phyloP scores from a whole-genome alignment of 2,888 invertebrate species.

The Prosopocoilus inquinatus region DNA sequence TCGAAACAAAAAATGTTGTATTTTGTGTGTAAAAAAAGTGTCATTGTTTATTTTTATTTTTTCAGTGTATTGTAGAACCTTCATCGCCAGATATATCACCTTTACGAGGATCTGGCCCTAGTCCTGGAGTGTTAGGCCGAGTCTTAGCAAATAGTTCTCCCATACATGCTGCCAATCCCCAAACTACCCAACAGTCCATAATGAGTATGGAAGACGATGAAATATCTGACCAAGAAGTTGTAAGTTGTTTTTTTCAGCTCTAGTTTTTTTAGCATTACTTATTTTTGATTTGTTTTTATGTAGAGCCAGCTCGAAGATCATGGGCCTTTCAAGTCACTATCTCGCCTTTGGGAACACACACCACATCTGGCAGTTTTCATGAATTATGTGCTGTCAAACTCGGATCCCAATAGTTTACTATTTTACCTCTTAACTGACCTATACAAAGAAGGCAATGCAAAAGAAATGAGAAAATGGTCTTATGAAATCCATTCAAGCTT shows the following conservation, averaged over 20 bases:
- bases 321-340: constrained; percentile 84
- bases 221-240: constrained; percentile 81
- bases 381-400: constrained; percentile 79
- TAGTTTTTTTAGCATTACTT: too few relatives aligned
- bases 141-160: constrained; percentile 43
- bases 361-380: constrained; percentile 94
- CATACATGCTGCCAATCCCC: constrained; percentile 48
- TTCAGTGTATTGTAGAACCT: constrained; percentile 33
- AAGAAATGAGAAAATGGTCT: constrained; percentile 97
- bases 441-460: constrained; percentile 79
- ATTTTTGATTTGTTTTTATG: constrained; percentile 21
- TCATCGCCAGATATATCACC: constrained; percentile 48
- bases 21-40: too few relatives aligned
- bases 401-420: constrained; percentile 63
- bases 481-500: constrained; percentile 98
- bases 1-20: too few relatives aligned
- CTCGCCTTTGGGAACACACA: constrained; percentile 78
- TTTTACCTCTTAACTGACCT: constrained; percentile 91
- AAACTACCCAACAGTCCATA: constrained; percentile 70
- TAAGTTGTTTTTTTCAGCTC: constrained; percentile 45
- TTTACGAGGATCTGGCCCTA: constrained; percentile 34
- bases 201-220: constrained; percentile 97
- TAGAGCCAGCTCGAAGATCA: constrained; percentile 78
- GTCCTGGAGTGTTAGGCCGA: constrained; percentile 28
- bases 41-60: constrained; percentile 3